Evolutionary conservation across 2,797 vertebrate genomes (phyloP).

Genomic region (Lutra lutra): DNA sequence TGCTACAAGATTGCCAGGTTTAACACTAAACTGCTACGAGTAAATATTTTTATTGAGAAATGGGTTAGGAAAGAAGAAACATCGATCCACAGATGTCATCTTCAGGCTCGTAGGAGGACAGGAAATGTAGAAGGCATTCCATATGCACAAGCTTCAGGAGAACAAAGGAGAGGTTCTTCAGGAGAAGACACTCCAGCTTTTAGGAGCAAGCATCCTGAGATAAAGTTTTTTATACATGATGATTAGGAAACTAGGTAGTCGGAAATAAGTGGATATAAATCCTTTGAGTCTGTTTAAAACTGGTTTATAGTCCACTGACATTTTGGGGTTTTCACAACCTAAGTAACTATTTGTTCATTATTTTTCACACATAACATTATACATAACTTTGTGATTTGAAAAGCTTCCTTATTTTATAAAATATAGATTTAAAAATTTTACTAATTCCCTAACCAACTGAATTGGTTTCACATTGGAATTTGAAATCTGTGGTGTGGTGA

Average conservation of each 20-base stretch:
- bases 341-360: not conserved
- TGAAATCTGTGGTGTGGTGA: slow-evolving; percentile 40
- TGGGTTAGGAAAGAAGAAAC: slow-evolving; percentile 50
- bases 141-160: not conserved
- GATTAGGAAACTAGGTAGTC: not conserved
- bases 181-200: not conserved
- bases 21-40: slow-evolving; percentile 52
- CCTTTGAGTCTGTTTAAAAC: not conserved
- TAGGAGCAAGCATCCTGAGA: not conserved
- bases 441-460: not conserved
- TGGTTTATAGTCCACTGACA: not conserved
- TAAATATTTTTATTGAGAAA: slow-evolving; percentile 54
- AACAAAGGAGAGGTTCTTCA: not conserved
- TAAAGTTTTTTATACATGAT: not conserved
- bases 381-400: slow-evolving; percentile 32
- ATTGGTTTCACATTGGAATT: slow-evolving; percentile 27
- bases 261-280: not conserved
- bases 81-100: slow-evolving; percentile 51
- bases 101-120: slow-evolving; percentile 73
- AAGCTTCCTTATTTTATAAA: slow-evolving; percentile 35
- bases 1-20: slow-evolving; percentile 90
- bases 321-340: not conserved
- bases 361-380: not conserved
- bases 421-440: not conserved
- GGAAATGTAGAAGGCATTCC: not conserved